A percentile compares a stretch with the other conserved stretches of the same genome.
Conservation (phyloP, 2,113 vertebrate species). For the Eonycteris spelaea region DNA sequence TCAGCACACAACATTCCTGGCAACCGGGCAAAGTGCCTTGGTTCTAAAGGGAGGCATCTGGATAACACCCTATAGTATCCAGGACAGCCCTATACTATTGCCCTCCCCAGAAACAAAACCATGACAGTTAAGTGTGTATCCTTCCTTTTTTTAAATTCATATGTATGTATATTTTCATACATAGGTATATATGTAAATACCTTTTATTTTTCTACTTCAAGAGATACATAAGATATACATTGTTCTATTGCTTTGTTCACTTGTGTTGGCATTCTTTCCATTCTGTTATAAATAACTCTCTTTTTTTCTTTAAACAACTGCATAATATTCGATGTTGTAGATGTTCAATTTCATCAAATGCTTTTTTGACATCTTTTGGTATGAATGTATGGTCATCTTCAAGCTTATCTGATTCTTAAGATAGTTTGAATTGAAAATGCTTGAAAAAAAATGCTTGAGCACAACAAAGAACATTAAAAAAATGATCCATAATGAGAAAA, state of each 20-base stretch:
- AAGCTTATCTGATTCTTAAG: background rate
- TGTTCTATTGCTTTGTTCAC: background rate
- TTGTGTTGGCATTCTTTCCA: background rate
- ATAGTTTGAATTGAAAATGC: background rate
- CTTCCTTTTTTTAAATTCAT: background rate
- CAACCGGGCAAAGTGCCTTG: background rate
- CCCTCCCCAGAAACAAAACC: background rate
- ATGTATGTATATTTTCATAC: background rate
- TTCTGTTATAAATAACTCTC: background rate
- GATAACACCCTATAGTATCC: background rate
- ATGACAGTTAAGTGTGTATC: background rate
- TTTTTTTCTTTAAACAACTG: background rate
- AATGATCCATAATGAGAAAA: background rate
- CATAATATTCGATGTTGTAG: background rate
- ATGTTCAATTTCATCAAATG: background rate
- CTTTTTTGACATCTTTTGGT: background rate
- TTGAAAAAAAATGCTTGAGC: background rate
- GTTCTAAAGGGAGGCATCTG: background rate
- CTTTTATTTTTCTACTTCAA: background rate
- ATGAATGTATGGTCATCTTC: background rate
- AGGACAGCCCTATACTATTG: background rate
- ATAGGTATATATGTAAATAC: background rate
- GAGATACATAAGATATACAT: background rate
- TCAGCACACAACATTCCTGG: background rate
- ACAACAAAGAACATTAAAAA: background rate